Evolutionary conservation across 1,140 invertebrate genomes (phyloP), one percentile per base, ranked within the genome.

Genomic region (Zaprionus tsacasi): DNA sequence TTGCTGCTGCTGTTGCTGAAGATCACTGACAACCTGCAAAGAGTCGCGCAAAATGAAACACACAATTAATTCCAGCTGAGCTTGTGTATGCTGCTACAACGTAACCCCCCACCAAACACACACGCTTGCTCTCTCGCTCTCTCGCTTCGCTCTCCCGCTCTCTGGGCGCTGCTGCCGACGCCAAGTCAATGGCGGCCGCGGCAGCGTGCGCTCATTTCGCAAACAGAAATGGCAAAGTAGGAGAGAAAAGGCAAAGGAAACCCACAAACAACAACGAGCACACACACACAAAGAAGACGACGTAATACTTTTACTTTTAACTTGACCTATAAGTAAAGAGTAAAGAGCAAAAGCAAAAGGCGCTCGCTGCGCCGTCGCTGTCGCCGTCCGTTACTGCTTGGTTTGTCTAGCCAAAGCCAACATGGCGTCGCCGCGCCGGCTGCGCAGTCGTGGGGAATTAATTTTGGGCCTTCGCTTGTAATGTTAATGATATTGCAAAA

Each of bases 231-330:
- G 57, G 68, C 78, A 54, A 61, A 71, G 55, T 78, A 79, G 71
- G 56, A 63, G 70, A 63, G 70, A 58, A 48, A 58, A 48, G 61
- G 17, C 52, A 33, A 11, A 45, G 65, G 21, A 61, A 43, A 45
- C 15, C 45, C 45, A 50, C 45, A 50, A 50, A 50, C 45, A 50
- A 50, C 15, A 35, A 35, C 30, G 7, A 33, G 30, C 48, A 55
- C 55, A 71, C 48, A 55, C 55, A 71, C 27, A 30, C 40, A 36
- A 36, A 40, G n/a, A 12, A 57, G 38, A 66, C 64, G 56, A 60
- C 48, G 60, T 48, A 63, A 68, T 80, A 88, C 85, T 88, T 88
- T 88, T 88, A 88, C 85, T 88, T 88, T 88, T 88, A 88, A 88
- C 85, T 88, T 88, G 85, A 88, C 85, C 85, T 89, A 88, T 88